Evolutionary conservation across 2,797 vertebrate species (phyloP).

Genomic region (Gallinago nigripennis): DNA sequence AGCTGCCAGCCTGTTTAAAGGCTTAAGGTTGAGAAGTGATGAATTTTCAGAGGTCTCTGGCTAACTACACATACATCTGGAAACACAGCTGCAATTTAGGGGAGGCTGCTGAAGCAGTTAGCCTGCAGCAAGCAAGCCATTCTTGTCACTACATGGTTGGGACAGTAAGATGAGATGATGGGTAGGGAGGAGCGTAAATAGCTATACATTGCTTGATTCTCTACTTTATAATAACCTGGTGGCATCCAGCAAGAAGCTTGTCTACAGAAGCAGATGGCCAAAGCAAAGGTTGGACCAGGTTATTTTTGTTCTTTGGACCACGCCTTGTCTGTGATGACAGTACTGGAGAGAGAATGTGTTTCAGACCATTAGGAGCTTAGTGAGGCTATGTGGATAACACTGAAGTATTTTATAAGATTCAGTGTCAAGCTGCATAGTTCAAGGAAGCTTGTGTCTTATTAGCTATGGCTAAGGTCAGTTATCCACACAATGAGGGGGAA

Average conservation of each 20-base stretch:
- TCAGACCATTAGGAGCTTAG: slow-evolving; percentile 38
- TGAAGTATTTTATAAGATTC: slow-evolving; percentile 48
- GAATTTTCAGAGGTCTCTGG: slow-evolving; percentile 15
- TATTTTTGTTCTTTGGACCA: slow-evolving; percentile 26
- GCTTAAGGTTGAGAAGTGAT: neutral
- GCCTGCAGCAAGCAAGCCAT: neutral
- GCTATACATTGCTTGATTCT: neutral
- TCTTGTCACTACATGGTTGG: neutral
- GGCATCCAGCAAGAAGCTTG: neutral
- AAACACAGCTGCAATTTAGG: neutral
- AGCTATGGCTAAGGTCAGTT: slow-evolving; percentile 56
- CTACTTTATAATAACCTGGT: neutral
- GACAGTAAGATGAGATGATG: neutral
- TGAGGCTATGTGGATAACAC: slow-evolving; percentile 2
- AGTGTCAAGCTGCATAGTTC: slow-evolving; percentile 28
- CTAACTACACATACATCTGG: neutral
- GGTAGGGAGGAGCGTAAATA: neutral
- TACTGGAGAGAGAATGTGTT: slow-evolving; percentile 11
- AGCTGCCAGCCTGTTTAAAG: neutral
- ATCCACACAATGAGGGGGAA: slow-evolving; percentile 59
- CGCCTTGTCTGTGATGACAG: neutral
- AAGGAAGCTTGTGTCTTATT: slow-evolving; percentile 43
- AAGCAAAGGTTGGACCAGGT: slow-evolving; percentile 20
- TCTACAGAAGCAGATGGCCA: slow-evolving; percentile 27
- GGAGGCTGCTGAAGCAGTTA: neutral